Evolutionary conservation across 1,140 invertebrate genomes (phyloP), one percentile per base, ranked within the genome.

Genomic region (Drosophila kikkawai): DNA sequence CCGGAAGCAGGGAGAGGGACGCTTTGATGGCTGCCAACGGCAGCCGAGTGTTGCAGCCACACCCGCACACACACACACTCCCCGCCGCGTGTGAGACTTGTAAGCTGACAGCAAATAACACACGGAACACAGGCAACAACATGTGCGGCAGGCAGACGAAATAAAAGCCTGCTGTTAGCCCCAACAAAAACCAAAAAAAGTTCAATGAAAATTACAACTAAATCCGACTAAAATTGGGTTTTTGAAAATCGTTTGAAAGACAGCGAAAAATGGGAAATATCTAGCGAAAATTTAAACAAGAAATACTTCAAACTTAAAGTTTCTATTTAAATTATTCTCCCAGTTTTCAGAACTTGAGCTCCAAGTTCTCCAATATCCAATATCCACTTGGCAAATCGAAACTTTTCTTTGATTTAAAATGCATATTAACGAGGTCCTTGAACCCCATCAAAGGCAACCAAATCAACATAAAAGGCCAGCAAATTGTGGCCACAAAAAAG

Each of bases 1-100:
- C 53, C 34, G 53, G 53, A 55, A 39, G 53, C 19, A 4, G 26
- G 11, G 12, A 7, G 13, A 39, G 44, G 42, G 57, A 22, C 19
- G 55, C 55, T 87, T 76, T 88, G 71, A 80, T 68, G 77, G 29
- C 77, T 87, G 83, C 58, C 84, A 68, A 12, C 42, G 29, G 39
- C 84, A 87, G 84, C 48, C 45, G 61, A 63, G 41, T 41, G 45
- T 58, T 74, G 61, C 70, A 77, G 73, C 50, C 50, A 64, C 67
- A 32, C 45, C 29, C 36, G 26, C 55, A 41, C 13, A 58, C 50
- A 36, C 44, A 36, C 26, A 47, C 12, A 34, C 48, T 22, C 45
- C 34, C 39, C 41, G 26, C 55, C 37, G 26, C 48, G 60, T 57
- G 37, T 71, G 41, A 51, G 44, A 42, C 45, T 42, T 79, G 26